A percentile compares a stretch with the other conserved stretches of the same genome.
These are phyloP conservation scores for Meteorus colon DNA, from an alignment of 2,888 invertebrate species.

Conservation along the genomic window DNA sequence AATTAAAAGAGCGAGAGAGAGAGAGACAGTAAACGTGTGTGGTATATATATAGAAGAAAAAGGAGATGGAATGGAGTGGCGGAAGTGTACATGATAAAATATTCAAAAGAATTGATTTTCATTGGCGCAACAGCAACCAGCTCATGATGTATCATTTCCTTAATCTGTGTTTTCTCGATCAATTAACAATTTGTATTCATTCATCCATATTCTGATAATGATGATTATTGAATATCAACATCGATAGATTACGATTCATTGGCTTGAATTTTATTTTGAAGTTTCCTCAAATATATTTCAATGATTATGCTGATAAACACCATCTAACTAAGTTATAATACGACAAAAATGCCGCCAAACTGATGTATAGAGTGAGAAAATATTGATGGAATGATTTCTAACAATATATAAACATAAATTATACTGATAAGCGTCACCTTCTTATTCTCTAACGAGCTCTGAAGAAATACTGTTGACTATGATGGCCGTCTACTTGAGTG, in stretches of 20 bases:
- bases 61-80: neutral
- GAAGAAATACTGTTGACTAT: neutral
- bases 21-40: neutral
- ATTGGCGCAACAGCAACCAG: slow-evolving; percentile 44
- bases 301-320: neutral
- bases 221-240: too few species aligned
- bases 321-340: too few species aligned
- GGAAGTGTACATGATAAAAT: slow-evolving; percentile 58
- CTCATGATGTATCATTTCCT: slow-evolving; percentile 24
- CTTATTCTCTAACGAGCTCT: neutral
- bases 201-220: neutral
- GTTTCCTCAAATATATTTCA: neutral
- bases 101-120: slow-evolving; percentile 66
- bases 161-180: too few species aligned
- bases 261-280: neutral
- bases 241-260: neutral
- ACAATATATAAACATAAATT: neutral
- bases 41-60: neutral
- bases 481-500: neutral
- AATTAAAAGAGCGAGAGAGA: slow-evolving; percentile 20
- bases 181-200: too few species aligned
- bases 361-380: too few species aligned
- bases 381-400: neutral
- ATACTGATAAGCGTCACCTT: slow-evolving; percentile 41
- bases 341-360: too few species aligned